A percentile compares a stretch with the other conserved stretches of the same genome.
These are phyloP conservation scores for Chelon labrosus DNA, from an alignment of 2,797 vertebrate species.

Conservation along the genomic window DNA sequence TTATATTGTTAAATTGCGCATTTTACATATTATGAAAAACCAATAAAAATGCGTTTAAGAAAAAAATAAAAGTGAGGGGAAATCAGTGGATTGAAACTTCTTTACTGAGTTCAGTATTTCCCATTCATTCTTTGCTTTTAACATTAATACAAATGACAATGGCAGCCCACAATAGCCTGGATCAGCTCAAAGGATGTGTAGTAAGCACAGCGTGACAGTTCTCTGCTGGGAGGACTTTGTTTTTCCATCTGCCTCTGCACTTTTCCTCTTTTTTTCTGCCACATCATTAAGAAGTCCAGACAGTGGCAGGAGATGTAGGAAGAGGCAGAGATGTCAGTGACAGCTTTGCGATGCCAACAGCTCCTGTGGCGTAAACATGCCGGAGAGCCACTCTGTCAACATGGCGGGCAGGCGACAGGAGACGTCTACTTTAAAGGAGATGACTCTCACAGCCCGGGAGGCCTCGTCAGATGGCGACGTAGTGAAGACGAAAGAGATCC, in stretches of 20 bases:
- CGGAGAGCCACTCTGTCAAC: conserved; percentile 42
- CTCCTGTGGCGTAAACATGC: conserved; percentile 68
- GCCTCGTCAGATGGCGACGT: conserved; percentile 10
- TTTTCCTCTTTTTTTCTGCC: neutral
- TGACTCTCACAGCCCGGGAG: conserved; percentile 41
- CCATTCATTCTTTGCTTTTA: conserved; percentile 22
- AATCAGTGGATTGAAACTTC: conserved; percentile 1
- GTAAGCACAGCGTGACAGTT: conserved; percentile 16
- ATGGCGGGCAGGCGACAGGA: conserved; percentile 30
- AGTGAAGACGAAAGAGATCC: conserved; percentile 4
- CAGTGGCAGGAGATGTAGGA: conserved; percentile 27
- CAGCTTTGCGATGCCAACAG: conserved; percentile 54
- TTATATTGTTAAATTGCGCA: no score
- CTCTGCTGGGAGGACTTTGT: conserved; percentile 32
- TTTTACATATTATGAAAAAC: no score
- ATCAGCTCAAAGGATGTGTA: conserved; percentile 30
- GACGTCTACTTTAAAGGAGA: conserved; percentile 48
- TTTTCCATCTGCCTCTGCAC: conserved; percentile 42
- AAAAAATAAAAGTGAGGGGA: neutral
- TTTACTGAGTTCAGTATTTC: conserved; percentile 7
- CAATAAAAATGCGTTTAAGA: no score
- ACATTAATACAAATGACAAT: conserved; percentile 34
- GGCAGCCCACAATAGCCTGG: conserved; percentile 12
- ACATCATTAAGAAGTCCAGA: conserved; percentile 50
- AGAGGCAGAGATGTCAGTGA: conserved; percentile 44